Evolutionary conservation across 2,797 vertebrate genomes (phyloP), one percentile per base, ranked within the genome.

Genomic region (Odontamblyopus lacepedii): DNA sequence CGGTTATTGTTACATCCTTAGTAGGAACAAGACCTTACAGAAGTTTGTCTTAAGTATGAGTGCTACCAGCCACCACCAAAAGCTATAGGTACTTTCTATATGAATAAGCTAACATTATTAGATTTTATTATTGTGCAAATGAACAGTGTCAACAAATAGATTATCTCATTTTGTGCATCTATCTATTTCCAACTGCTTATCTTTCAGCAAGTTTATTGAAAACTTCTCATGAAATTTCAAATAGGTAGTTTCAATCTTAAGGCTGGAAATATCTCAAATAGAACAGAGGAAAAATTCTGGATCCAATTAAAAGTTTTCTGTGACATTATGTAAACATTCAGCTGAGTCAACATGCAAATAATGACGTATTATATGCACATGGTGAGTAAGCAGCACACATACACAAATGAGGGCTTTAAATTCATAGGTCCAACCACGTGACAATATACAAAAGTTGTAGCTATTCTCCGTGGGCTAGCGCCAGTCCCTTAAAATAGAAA

Each of bases 331-430:
- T 23, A 7, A 41, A 57, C 35, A 27, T 75, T 79, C 73, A 12
- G 50, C 72, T 69, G 56, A 74, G 71, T 74, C 69, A 67, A 61
- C 12, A 78, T 66, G 72, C 55, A 83, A 72, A 78, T 77, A 66
- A 41, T 66, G 61, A 5, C 8, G 44, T 71, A 29, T 69, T 67
- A 75, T 55, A 80, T 67, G 59, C 68, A 69, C 6, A 44, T 76
- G 55, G 70, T 78, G 32, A 71, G 29, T 57, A 44, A 67, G 26
- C 32, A 51, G 53, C 35, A 66, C 32, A 38, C 2, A 6, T 48
- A 16, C 18, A 67, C 55, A 55, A 12, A 71, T 67, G 73, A 74
- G 53, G 35, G 8, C 27, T 44, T 26, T 48, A 53, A 66, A 71
- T 63, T 29, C 63, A 23, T 44, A 30, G 69, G 35, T 63, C 41